A percentile compares a stretch with the other conserved stretches of the same genome.
These are phyloP conservation scores for Hedychridium roseum DNA, from an alignment of 2,888 invertebrate genomes.

Conservation along the genomic window DNA sequence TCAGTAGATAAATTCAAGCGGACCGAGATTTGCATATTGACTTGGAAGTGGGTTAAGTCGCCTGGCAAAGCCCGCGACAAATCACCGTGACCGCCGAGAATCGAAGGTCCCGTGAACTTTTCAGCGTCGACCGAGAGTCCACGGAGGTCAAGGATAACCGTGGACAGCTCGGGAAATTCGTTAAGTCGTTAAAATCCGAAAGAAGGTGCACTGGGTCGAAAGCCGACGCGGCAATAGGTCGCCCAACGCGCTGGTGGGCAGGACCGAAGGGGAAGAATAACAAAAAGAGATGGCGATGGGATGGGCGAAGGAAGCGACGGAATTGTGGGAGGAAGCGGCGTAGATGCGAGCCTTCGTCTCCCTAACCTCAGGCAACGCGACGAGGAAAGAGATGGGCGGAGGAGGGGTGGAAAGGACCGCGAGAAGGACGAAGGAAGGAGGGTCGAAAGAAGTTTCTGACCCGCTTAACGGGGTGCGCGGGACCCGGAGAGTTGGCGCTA, in stretches of 20 bases:
- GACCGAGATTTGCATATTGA: no score
- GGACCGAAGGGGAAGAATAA: neutral
- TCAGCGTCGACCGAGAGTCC: no score
- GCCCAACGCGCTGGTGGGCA: neutral
- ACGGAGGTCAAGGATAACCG: slow-evolving; percentile 16
- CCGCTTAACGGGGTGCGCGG: slow-evolving; percentile 55
- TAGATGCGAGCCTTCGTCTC: slow-evolving; percentile 45
- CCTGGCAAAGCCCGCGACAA: no score
- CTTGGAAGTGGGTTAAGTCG: no score
- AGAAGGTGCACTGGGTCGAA: slow-evolving; percentile 13
- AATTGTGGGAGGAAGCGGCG: slow-evolving; percentile 18
- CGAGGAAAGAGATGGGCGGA: slow-evolving; percentile 23
- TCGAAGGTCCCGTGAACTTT: no score
- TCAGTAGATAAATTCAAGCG: no score
- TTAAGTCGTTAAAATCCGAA: slow-evolving; percentile 19
- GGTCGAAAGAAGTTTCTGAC: slow-evolving; percentile 63
- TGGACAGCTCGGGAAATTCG: slow-evolving; percentile 11
- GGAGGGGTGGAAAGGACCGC: slow-evolving; percentile 16
- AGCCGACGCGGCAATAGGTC: slow-evolving; percentile 7
- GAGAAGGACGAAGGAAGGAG: slow-evolving; percentile 24
- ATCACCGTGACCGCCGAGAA: no score
- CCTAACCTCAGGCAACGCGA: slow-evolving; percentile 58
- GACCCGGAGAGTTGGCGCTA: slow-evolving; percentile 53
- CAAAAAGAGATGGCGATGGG: slow-evolving; percentile 26
- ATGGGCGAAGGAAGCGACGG: slow-evolving; percentile 17